Evolutionary conservation across 1,140 invertebrate genomes (phyloP).

Genomic region (Drosophila pseudoobscura): DNA sequence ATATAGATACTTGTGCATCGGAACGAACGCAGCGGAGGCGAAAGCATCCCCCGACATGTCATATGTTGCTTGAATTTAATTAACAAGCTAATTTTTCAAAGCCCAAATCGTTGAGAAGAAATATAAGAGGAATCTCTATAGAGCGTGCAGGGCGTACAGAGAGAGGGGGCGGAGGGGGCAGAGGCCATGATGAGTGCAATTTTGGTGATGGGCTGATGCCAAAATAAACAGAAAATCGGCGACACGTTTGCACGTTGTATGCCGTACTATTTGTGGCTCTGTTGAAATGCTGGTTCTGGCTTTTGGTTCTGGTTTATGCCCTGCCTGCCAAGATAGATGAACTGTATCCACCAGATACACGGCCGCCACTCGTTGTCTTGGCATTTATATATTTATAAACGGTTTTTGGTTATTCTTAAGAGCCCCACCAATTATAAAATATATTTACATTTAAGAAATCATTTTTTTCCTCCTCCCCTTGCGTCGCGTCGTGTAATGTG

Average conservation of each 20-base stretch:
- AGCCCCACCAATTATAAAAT: conserved; percentile 17
- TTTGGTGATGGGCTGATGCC: conserved; percentile 43
- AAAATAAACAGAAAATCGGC: conserved; percentile 32
- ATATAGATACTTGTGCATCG: conserved; percentile 26
- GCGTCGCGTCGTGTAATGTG: conserved; percentile 1
- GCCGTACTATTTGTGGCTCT: conserved; percentile 29
- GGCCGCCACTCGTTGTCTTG: not conserved
- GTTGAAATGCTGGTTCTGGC: conserved; percentile 32
- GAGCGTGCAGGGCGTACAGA: not conserved
- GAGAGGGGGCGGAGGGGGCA: not conserved
- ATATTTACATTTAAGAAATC: too few relatives aligned
- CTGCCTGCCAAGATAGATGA: conserved; percentile 43
- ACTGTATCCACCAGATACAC: conserved; percentile 25
- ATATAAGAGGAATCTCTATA: conserved; percentile 1
- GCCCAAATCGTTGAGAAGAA: conserved; percentile 61
- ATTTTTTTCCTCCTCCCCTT: not conserved
- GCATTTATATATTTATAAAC: conserved; percentile 39
- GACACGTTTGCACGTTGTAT: not conserved
- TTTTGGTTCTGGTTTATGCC: conserved; percentile 19
- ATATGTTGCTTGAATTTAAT: conserved; percentile 77
- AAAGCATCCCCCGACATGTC: conserved; percentile 52
- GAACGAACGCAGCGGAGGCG: not conserved
- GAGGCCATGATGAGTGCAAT: conserved; percentile 18
- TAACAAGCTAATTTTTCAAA: conserved; percentile 81
- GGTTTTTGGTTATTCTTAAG: conserved; percentile 22